phyloP scores from a whole-genome alignment of 2,888 invertebrate genomes.

The Blastobasis adustella region DNA sequence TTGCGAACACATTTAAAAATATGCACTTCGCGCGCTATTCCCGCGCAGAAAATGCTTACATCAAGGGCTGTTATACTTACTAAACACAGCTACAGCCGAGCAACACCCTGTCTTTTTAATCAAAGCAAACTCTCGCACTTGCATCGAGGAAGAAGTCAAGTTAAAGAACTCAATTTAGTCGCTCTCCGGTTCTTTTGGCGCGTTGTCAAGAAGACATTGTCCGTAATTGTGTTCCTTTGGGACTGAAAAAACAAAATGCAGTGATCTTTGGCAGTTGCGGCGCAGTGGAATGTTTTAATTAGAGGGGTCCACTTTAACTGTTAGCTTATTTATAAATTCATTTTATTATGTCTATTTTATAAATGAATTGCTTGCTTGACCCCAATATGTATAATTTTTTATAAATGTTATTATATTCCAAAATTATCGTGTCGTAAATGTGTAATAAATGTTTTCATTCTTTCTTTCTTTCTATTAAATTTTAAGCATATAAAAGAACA shows the following conservation, averaged over 20 bases:
- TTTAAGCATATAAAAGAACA: no score
- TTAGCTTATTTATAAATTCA: no score
- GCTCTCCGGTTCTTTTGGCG: constrained; percentile 18
- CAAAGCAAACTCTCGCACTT: not conserved
- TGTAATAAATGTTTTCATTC: no score
- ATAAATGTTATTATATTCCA: no score
- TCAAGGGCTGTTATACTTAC: not conserved
- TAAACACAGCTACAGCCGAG: not conserved
- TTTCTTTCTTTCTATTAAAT: no score
- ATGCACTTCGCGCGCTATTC: no score
- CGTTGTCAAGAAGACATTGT: constrained; percentile 20
- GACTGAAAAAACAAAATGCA: not conserved
- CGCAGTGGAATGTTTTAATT: not conserved
- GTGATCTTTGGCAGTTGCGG: not conserved
- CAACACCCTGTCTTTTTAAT: not conserved
- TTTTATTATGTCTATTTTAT: no score
- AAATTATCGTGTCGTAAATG: no score
- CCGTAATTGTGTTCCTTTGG: not conserved
- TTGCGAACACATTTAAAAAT: no score
- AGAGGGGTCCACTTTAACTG: not conserved
- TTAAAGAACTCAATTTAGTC: constrained; percentile 5
- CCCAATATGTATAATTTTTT: no score
- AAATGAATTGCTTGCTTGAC: no score
- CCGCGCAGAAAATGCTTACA: no score
- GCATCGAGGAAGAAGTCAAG: not conserved